These are phyloP conservation scores for Scomber colias DNA, from an alignment of 2,113 vertebrate species.

Conservation along the genomic window DNA sequence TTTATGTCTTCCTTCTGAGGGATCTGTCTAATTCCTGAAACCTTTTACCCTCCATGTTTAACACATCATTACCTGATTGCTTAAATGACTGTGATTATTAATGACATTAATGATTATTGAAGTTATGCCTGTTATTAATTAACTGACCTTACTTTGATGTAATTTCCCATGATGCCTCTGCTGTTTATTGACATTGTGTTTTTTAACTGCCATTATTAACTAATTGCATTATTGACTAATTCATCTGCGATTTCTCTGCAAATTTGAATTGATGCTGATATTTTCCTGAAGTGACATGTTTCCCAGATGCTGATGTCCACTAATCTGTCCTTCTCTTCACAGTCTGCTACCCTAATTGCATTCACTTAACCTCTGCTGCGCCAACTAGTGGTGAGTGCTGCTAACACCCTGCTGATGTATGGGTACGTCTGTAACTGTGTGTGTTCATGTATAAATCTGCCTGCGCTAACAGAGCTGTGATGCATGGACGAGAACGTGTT, in stretches of 20 bases:
- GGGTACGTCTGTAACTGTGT: conserved; percentile 2
- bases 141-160: too few relatives aligned
- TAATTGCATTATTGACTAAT: conserved; percentile 11
- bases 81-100: neutral
- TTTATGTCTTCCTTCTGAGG: too few relatives aligned
- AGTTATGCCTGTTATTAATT: neutral
- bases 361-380: conserved; percentile 79
- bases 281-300: neutral
- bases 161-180: too few relatives aligned
- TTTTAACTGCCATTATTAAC: neutral
- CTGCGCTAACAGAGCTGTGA: conserved; percentile 35
- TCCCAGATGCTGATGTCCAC: conserved; percentile 15
- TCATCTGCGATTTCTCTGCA: neutral
- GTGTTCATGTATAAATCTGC: neutral
- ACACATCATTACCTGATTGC: neutral
- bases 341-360: conserved; percentile 85
- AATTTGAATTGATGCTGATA: neutral
- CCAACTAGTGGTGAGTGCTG: conserved; percentile 86
- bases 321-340: conserved; percentile 81
- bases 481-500: conserved; percentile 9
- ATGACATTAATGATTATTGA: too few relatives aligned
- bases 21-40: conserved; percentile 1
- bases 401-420: conserved; percentile 70
- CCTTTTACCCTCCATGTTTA: neutral
- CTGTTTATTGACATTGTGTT: too few relatives aligned